phyloP scores from a whole-genome alignment of 1,140 invertebrate genomes.

The Pseudomyrmex dendroicus region DNA sequence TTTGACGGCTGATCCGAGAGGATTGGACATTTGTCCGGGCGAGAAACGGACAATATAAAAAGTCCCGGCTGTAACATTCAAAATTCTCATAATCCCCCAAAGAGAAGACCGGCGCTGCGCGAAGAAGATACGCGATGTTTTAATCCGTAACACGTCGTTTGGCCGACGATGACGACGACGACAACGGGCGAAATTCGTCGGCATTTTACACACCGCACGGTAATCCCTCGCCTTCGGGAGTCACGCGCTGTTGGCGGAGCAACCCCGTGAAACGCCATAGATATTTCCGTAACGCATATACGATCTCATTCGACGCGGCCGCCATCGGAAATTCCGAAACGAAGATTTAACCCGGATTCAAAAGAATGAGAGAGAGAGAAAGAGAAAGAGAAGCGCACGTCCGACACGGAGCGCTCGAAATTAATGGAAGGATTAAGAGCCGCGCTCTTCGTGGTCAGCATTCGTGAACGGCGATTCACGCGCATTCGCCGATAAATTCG shows the following conservation, averaged over 20 bases:
- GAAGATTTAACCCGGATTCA: constrained; percentile 51
- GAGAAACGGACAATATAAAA: constrained; percentile 57
- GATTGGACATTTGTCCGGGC: constrained; percentile 66
- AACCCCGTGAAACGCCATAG: constrained; percentile 14
- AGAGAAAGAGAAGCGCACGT: neutral
- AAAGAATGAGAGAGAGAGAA: neutral
- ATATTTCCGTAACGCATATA: constrained; percentile 41
- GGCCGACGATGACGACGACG: constrained; percentile 41
- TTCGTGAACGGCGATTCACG: neutral
- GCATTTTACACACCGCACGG: constrained; percentile 54
- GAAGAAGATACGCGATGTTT: constrained; percentile 68
- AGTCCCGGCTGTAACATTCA: constrained; percentile 62
- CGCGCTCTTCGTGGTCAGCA: constrained; percentile 2
- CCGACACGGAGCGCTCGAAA: constrained; percentile 24
- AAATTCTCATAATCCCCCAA: constrained; percentile 75
- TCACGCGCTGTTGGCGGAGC: constrained; percentile 35
- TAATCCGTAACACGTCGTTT: constrained; percentile 79
- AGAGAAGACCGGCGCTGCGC: constrained; percentile 64
- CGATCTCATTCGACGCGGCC: constrained; percentile 71
- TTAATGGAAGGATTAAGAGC: constrained; percentile 51
- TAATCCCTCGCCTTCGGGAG: constrained; percentile 63
- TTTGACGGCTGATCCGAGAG: constrained; percentile 56
- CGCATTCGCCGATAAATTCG: constrained; percentile 33
- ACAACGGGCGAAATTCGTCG: constrained; percentile 28
- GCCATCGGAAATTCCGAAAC: constrained; percentile 51